These are phyloP conservation scores for Nomada goodeniana DNA, from an alignment of 2,888 invertebrate species.

Conservation along the genomic window DNA sequence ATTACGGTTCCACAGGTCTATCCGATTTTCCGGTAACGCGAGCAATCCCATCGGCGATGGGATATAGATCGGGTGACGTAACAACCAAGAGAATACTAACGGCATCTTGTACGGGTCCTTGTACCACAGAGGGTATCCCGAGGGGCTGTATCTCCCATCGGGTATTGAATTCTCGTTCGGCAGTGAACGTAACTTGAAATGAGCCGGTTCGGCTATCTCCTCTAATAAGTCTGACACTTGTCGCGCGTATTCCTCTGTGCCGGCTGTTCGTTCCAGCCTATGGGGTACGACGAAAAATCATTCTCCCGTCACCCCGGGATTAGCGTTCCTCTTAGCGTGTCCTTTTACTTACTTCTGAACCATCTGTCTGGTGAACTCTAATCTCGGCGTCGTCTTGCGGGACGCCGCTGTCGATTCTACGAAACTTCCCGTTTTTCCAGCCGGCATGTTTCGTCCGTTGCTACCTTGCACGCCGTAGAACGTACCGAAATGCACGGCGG, in stretches of 20 bases:
- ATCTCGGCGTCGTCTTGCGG: slow-evolving; percentile 26
- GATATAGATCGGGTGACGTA: slow-evolving; percentile 35
- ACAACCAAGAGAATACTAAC: slow-evolving; percentile 65
- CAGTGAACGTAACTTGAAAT: slow-evolving; percentile 71
- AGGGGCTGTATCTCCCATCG: slow-evolving; percentile 55
- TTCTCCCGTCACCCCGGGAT: not conserved
- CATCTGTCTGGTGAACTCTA: slow-evolving; percentile 76
- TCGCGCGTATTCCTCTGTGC: slow-evolving; percentile 72
- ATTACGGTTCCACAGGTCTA: slow-evolving; percentile 21
- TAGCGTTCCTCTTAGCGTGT: not conserved
- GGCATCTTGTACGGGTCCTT: slow-evolving; percentile 73
- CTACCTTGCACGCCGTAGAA: slow-evolving; percentile 64
- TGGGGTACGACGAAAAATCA: slow-evolving; percentile 9
- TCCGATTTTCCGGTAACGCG: slow-evolving; percentile 45
- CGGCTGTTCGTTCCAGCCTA: slow-evolving; percentile 73
- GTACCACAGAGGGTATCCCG: slow-evolving; percentile 76
- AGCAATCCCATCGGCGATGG: slow-evolving; percentile 14
- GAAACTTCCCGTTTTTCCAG: not conserved
- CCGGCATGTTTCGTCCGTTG: slow-evolving; percentile 6
- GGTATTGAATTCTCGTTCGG: slow-evolving; percentile 73
- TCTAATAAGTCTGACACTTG: slow-evolving; percentile 75
- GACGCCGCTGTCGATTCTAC: not conserved
- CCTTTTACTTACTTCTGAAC: slow-evolving; percentile 70
- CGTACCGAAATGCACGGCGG: slow-evolving; percentile 74
- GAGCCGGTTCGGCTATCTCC: slow-evolving; percentile 75